phyloP scores from a whole-genome alignment of 2,797 vertebrate species.

The Gadopsis marmoratus region DNA sequence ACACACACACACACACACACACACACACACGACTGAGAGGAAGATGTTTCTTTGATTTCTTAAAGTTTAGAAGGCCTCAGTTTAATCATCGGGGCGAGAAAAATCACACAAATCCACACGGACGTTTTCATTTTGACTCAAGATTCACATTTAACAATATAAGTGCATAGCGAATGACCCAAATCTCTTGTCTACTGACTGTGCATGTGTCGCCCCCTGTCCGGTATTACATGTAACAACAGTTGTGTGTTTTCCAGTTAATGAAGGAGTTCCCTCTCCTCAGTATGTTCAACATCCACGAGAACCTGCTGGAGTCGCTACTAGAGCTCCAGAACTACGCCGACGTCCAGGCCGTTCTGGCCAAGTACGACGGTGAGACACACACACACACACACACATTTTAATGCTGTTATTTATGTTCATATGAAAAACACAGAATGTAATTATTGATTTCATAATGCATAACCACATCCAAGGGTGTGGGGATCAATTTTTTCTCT shows the following conservation, averaged over 20 bases:
- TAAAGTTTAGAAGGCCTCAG: neutral
- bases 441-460: neutral
- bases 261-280: constrained; percentile 99
- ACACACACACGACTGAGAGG: neutral
- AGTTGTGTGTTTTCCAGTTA: constrained; percentile 91
- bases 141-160: neutral
- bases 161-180: constrained; percentile 1
- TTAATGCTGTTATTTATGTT: neutral
- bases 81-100: neutral
- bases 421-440: neutral
- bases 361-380: constrained; percentile 96
- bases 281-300: constrained; percentile 99
- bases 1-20: neutral
- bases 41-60: neutral
- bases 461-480: neutral
- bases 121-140: neutral
- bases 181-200: constrained; percentile 55
- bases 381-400: neutral
- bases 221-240: constrained; percentile 84
- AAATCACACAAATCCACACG: neutral
- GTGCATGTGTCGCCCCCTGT: constrained; percentile 74
- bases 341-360: constrained; percentile 97
- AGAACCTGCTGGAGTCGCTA: constrained; percentile 98
- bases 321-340: constrained; percentile 97
- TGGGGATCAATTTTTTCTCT: too few relatives aligned